phyloP scores from a whole-genome alignment of 1,140 invertebrate species.

The Limonius californicus region DNA sequence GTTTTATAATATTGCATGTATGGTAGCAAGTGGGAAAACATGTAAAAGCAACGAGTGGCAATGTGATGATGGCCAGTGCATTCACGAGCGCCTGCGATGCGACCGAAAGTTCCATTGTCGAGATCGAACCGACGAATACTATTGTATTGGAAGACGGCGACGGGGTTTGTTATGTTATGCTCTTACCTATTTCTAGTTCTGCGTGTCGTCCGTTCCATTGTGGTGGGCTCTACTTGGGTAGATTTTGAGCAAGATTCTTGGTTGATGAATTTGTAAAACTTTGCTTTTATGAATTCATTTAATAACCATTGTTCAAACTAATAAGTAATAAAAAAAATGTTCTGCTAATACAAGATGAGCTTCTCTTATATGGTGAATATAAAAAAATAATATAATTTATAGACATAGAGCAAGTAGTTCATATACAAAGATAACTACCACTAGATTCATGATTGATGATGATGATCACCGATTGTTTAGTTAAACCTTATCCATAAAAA shows the following conservation, averaged over 20 bases:
- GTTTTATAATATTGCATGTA: conserved; percentile 16
- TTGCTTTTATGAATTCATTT: too few relatives aligned
- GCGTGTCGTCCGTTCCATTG: conserved; percentile 42
- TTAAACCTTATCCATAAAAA: too few relatives aligned
- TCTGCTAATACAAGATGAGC: too few relatives aligned
- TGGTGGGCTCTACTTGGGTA: background rate
- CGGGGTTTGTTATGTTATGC: conserved; percentile 40
- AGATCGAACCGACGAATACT: conserved; percentile 68
- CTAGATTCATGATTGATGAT: too few relatives aligned
- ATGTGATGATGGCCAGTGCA: conserved; percentile 59
- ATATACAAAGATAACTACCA: too few relatives aligned
- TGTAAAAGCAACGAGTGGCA: conserved; percentile 54
- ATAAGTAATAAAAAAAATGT: too few relatives aligned
- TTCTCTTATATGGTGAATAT: too few relatives aligned
- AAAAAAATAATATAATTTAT: too few relatives aligned
- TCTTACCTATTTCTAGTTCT: conserved; percentile 47
- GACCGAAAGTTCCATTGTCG: conserved; percentile 65
- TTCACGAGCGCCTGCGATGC: conserved; percentile 61
- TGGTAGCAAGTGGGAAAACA: conserved; percentile 2
- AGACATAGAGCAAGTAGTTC: too few relatives aligned
- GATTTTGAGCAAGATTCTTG: background rate
- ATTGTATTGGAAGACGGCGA: conserved; percentile 48
- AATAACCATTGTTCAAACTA: too few relatives aligned
- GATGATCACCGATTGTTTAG: too few relatives aligned
- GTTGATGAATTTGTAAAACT: too few relatives aligned